A percentile compares a stretch with the other conserved stretches of the same genome.
Evolutionary conservation across 2,113 vertebrate species (phyloP).

Genomic region (Gambusia affinis): DNA sequence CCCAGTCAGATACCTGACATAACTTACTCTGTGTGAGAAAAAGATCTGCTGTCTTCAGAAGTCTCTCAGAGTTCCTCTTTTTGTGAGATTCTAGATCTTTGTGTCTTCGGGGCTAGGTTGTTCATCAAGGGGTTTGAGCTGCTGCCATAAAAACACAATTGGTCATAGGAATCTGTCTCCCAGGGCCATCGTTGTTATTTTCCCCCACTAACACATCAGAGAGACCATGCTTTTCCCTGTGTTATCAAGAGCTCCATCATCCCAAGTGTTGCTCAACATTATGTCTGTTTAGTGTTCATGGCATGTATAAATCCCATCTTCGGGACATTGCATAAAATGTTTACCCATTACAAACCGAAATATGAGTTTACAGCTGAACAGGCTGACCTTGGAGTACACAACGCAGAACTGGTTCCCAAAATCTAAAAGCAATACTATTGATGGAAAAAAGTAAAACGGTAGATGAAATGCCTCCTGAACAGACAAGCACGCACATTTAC

Average conservation of each 20-base stretch:
- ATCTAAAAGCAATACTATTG: background rate
- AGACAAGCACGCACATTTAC: conserved; percentile 11
- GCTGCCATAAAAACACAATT: conserved; percentile 73
- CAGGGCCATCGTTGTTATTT: conserved; percentile 50
- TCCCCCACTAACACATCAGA: conserved; percentile 55
- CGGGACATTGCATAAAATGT: conserved; percentile 22
- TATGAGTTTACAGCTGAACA: conserved; percentile 14
- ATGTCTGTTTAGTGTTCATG: conserved; percentile 1
- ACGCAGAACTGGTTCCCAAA: conserved; percentile 2
- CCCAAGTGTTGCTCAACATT: conserved; percentile 23
- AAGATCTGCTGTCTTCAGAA: conserved; percentile 64
- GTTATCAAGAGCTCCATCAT: conserved; percentile 33
- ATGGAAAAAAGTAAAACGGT: conserved; percentile 22
- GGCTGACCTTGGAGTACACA: conserved; percentile 16
- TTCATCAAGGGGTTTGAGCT: conserved; percentile 70
- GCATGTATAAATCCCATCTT: conserved; percentile 13
- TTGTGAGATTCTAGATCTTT: conserved; percentile 48
- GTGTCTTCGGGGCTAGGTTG: conserved; percentile 64
- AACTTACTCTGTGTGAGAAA: conserved; percentile 59
- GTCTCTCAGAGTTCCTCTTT: conserved; percentile 50
- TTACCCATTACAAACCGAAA: conserved; percentile 22
- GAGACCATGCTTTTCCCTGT: conserved; percentile 26
- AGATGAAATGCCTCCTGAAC: background rate
- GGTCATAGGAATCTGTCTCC: conserved; percentile 68
- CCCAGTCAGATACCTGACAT: conserved; percentile 56